Conservation (phyloP, 2,113 vertebrate genomes). For the Setophaga petechia region DNA sequence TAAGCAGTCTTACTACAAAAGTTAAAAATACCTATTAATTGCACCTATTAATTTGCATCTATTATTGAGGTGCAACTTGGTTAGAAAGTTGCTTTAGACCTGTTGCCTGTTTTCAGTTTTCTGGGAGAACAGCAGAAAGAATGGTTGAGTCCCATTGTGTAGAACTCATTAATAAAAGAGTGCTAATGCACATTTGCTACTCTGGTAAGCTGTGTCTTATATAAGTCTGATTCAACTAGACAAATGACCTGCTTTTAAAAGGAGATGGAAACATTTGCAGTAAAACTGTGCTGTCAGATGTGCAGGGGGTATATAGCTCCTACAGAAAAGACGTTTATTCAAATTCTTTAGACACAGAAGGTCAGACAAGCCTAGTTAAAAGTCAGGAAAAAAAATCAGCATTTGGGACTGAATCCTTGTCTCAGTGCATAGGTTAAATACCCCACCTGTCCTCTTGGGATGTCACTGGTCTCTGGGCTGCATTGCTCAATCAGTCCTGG, state of each 20-base stretch:
- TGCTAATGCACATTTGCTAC: slow-evolving; percentile 11
- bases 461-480: not conserved
- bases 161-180: slow-evolving; percentile 61
- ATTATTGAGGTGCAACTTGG: slow-evolving; percentile 44
- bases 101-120: not conserved
- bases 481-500: not conserved
- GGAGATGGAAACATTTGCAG: slow-evolving; percentile 42
- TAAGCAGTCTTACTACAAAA: not conserved
- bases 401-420: not conserved
- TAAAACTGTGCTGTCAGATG: slow-evolving; percentile 27
- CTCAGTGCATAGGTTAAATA: not conserved
- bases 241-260: slow-evolving; percentile 60
- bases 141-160: slow-evolving; percentile 12
- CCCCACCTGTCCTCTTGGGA: not conserved
- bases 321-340: slow-evolving; percentile 51
- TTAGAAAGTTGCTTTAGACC: slow-evolving; percentile 59
- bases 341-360: slow-evolving; percentile 57
- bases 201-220: slow-evolving; percentile 23
- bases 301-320: not conserved
- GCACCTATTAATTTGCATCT: too few species aligned
- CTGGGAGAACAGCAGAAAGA: not conserved
- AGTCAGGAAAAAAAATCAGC: slow-evolving; percentile 1
- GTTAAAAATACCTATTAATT: not conserved
- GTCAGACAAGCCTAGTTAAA: slow-evolving; percentile 67
- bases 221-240: slow-evolving; percentile 47